Base-by-base conservation (phyloP, 2,888 invertebrate species). In the Agrotis ipsilon region DNA sequence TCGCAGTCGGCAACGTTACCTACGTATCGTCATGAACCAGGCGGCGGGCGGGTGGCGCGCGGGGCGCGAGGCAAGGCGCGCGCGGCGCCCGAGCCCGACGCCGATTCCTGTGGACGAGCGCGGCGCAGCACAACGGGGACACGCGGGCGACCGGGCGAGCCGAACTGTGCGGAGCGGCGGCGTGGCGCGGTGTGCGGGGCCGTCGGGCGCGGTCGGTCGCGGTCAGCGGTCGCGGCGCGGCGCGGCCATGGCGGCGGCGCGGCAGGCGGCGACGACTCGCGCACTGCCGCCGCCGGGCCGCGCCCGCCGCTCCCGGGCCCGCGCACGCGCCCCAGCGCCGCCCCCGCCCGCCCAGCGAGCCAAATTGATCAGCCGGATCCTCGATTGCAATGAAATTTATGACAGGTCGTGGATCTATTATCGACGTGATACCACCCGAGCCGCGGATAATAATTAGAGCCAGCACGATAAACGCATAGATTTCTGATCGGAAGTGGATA, bases 331-430 rank as follows among this genome's bases (percentile, higher is more conserved):
- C 82, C 88, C 67, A 72, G 80, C 55, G 77, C 72, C 72, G 82
- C 69, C 72, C 73, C 80, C 84, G 78, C 85, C 79, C 81, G 86
- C 84, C 87, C 83, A 85, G 76, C 81, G 72, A 86, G 75, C 87
- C 91, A 87, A 92, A 95, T 95, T 95, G 95, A 95, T 95, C 95
- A 94, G 93, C 92, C 92, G 91, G 93, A 93, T 93, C 93, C 94
- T 88, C 92, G 93, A 94, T 94, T 93, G 94, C 94, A 93, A 94
- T 94, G 91, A 94, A 95, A 95, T 95, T 94, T 95, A 95, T 94
- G 94, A 94, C 93, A 93, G 92, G 88, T 92, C 93, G 93, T 92
- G 92, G 94, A 94, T 94, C 94, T 93, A 92, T 93, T 92, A 94
- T 94, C 93, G 94, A 93, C 90, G 89, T 89, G 90, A 92, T 92